These are phyloP conservation scores for Passerculus sandwichensis DNA, from an alignment of 2,797 vertebrate genomes.

Conservation along the genomic window DNA sequence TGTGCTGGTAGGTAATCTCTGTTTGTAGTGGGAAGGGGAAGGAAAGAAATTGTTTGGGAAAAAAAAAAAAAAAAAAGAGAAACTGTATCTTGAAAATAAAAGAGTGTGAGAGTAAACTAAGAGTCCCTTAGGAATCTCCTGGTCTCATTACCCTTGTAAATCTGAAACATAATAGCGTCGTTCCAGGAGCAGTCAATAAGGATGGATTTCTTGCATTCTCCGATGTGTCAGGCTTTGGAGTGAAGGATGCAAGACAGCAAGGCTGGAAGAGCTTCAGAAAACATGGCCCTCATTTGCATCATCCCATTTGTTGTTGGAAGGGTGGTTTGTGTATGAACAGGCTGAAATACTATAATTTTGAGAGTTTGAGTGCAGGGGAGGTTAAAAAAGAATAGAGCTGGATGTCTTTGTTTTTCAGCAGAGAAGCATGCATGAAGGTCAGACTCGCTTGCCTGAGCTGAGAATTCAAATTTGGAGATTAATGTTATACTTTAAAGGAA, in stretches of 20 bases:
- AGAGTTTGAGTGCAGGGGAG: not conserved
- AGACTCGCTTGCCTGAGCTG: not conserved
- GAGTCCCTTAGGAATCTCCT: slow-evolving; percentile 75
- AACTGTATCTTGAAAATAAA: slow-evolving; percentile 38
- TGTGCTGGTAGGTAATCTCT: not conserved
- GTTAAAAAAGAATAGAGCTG: not conserved
- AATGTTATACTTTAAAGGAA: not conserved
- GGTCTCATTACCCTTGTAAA: slow-evolving; percentile 77
- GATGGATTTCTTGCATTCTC: slow-evolving; percentile 57
- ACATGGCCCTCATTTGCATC: not conserved
- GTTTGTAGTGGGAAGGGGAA: not conserved
- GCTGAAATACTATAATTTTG: not conserved
- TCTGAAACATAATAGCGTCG: slow-evolving; percentile 79
- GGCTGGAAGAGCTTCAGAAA: not conserved
- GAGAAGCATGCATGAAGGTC: not conserved
- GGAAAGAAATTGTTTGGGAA: not conserved
- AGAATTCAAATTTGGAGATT: not conserved
- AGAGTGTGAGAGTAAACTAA: slow-evolving; percentile 72
- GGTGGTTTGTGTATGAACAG: not conserved
- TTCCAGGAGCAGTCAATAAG: slow-evolving; percentile 79
- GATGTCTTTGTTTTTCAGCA: not conserved
- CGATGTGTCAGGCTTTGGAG: not conserved
- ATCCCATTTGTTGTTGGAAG: not conserved
- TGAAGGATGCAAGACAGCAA: not conserved
- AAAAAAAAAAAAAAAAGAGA: not conserved